These are phyloP conservation scores for Meteorus cinctellus DNA, from an alignment of 2,888 invertebrate species.

Conservation along the genomic window DNA sequence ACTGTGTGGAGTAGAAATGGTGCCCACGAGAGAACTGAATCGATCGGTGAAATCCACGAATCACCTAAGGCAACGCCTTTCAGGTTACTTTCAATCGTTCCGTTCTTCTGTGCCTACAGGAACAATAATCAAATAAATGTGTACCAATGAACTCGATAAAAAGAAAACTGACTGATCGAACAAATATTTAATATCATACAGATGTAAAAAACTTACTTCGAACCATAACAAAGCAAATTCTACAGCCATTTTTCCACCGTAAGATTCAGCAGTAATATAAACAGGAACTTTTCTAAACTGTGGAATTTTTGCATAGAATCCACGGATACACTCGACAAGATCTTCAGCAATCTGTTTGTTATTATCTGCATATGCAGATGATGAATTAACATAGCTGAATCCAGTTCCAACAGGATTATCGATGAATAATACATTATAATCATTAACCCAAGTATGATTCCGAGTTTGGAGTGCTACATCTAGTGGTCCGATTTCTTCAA, in stretches of 20 bases:
- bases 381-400: constrained; percentile 84
- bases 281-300: constrained; percentile 84
- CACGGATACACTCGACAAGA: constrained; percentile 82
- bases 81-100: constrained; percentile 81
- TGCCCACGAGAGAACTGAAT: constrained; percentile 89
- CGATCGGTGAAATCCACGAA: constrained; percentile 92
- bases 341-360: constrained; percentile 83
- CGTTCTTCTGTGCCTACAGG: constrained; percentile 78
- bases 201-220: not conserved
- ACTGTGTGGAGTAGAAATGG: constrained; percentile 84
- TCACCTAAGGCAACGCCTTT: constrained; percentile 89
- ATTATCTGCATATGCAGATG: constrained; percentile 74
- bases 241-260: constrained; percentile 94
- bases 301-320: constrained; percentile 80
- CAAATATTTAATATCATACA: too few species aligned
- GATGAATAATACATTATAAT: constrained; percentile 88
- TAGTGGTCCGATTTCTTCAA: constrained; percentile 85
- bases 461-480: constrained; percentile 81
- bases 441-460: constrained; percentile 84
- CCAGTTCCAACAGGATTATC: constrained; percentile 95
- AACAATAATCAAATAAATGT: not conserved
- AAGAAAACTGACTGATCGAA: too few species aligned
- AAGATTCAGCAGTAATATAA: constrained; percentile 92
- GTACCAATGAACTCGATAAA: not conserved
- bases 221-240: constrained; percentile 79